A percentile compares a stretch with the other conserved stretches of the same genome.
Evolutionary conservation across 2,113 vertebrate species (phyloP).

Genomic region (Lophotis ruficrista): DNA sequence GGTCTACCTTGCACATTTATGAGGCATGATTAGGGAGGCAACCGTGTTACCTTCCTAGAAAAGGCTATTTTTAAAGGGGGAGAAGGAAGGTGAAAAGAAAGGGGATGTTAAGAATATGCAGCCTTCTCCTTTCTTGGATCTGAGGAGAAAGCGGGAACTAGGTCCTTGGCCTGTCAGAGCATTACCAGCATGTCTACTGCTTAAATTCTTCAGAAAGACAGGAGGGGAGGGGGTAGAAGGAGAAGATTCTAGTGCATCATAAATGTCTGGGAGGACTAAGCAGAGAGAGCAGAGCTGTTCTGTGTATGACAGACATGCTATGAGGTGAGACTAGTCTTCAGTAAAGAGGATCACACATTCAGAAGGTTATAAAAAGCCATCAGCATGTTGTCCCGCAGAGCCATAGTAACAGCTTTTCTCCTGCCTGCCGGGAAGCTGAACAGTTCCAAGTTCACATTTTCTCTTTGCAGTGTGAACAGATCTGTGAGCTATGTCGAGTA

Average conservation of each 20-base stretch:
- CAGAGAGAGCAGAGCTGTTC: background rate
- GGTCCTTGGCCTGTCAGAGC: background rate
- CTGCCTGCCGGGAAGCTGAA: background rate
- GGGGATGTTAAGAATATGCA: background rate
- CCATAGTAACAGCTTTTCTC: background rate
- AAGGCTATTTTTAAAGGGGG: background rate
- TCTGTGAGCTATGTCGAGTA: background rate
- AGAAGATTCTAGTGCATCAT: background rate
- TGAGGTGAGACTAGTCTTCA: background rate
- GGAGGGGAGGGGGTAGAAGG: background rate
- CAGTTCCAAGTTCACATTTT: background rate
- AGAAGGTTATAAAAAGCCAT: background rate
- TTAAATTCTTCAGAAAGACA: background rate
- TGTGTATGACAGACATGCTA: background rate
- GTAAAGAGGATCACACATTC: rapidly evolving
- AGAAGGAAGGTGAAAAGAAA: background rate
- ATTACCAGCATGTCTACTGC: background rate
- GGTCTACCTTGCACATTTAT: background rate
- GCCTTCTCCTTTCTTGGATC: background rate
- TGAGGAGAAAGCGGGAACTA: background rate
- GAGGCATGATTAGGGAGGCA: background rate
- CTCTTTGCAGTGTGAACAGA: background rate
- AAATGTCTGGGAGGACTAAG: background rate
- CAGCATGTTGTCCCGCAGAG: background rate
- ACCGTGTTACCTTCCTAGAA: background rate